phyloP scores from a whole-genome alignment of 2,113 vertebrate genomes.

The Brachypodius melanocephalos region DNA sequence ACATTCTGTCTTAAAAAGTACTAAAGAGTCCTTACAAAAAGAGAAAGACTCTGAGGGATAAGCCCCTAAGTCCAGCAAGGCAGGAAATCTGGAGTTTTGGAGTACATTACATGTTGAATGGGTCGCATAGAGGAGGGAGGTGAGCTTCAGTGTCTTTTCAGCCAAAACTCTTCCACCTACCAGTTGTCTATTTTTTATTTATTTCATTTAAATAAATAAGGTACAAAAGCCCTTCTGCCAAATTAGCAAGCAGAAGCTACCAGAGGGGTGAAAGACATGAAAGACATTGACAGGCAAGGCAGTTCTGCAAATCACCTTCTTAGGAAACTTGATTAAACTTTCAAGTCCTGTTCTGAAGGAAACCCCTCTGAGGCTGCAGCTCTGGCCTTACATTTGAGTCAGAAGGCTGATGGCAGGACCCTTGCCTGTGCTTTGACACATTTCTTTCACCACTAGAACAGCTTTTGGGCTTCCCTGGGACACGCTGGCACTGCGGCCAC shows the following conservation, averaged over 20 bases:
- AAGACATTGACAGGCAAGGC: background rate
- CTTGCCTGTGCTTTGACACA: background rate
- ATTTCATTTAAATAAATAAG: background rate
- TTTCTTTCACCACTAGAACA: background rate
- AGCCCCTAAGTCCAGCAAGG: background rate
- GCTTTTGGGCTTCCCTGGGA: background rate
- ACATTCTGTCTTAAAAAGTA: background rate
- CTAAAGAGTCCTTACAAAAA: background rate
- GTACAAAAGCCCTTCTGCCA: background rate
- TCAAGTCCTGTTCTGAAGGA: background rate
- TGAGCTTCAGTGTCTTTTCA: background rate
- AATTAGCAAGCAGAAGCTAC: background rate
- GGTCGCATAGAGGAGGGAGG: background rate
- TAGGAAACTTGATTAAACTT: background rate
- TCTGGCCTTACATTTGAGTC: background rate
- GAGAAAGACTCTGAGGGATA: background rate
- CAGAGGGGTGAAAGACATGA: background rate
- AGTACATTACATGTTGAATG: fast-evolving
- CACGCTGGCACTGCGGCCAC: fast-evolving
- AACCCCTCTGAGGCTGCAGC: background rate
- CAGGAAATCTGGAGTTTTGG: background rate
- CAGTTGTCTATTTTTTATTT: background rate
- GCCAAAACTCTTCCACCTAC: background rate
- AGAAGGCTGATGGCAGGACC: background rate
- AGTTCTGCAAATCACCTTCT: background rate